These are phyloP conservation scores for Teleopsis dalmanni DNA, from an alignment of 1,140 invertebrate species.

Conservation along the genomic window DNA sequence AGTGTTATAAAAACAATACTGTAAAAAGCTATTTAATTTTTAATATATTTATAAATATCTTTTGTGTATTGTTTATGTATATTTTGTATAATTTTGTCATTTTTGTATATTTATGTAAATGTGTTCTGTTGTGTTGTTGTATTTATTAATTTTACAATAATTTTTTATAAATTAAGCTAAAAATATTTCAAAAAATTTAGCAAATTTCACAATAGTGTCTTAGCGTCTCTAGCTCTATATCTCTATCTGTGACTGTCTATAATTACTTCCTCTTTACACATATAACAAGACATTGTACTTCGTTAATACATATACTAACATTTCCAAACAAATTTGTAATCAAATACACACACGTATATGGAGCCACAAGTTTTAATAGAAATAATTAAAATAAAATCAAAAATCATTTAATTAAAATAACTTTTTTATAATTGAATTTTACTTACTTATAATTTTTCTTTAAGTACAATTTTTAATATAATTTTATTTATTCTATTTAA, in stretches of 20 bases:
- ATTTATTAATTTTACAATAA: neutral
- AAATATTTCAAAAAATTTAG: neutral
- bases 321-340: no score
- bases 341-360: no score
- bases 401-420: no score
- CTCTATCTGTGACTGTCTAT: neutral
- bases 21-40: neutral
- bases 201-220: neutral
- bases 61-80: neutral
- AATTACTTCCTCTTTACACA: neutral
- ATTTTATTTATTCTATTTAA: neutral
- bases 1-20: neutral
- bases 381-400: no score
- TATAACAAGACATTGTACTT: neutral
- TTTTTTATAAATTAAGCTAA: neutral
- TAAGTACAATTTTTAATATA: no score
- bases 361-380: no score
- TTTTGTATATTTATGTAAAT: neutral
- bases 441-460: no score
- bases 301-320: no score
- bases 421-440: no score
- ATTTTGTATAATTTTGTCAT: conserved; percentile 1
- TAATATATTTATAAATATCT: neutral
- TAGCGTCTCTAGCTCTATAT: neutral
- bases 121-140: neutral